phyloP scores from a whole-genome alignment of 2,113 vertebrate species.

The Zootoca vivipara region DNA sequence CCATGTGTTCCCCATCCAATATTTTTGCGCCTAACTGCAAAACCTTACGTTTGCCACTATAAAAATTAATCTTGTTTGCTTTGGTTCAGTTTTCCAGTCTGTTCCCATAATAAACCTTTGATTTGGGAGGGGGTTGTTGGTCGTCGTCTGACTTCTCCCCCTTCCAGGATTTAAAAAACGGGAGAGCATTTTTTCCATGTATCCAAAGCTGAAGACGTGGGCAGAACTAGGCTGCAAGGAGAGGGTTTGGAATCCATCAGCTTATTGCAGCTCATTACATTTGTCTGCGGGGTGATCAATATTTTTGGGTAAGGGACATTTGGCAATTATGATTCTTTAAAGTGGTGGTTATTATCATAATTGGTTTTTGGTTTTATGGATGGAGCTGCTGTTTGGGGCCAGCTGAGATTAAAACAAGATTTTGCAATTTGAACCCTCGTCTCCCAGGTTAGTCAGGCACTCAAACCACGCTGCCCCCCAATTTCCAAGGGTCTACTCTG shows the following conservation, averaged over 20 bases:
- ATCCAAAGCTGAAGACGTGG: neutral
- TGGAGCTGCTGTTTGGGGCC: neutral
- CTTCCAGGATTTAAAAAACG: neutral
- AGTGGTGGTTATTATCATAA: slow-evolving; percentile 8
- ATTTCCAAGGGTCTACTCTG: too few species aligned
- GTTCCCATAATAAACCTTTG: too few species aligned
- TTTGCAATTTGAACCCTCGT: too few species aligned
- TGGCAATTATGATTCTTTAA: slow-evolving; percentile 5
- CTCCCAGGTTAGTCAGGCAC: too few species aligned
- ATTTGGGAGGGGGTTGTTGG: neutral
- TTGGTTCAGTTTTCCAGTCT: too few species aligned
- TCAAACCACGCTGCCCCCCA: too few species aligned
- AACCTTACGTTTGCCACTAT: too few species aligned
- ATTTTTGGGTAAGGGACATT: slow-evolving; percentile 4
- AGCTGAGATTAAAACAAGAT: neutral
- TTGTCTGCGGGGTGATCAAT: neutral
- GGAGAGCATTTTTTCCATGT: neutral
- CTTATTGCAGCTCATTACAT: slow-evolving; percentile 42
- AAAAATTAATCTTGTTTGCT: too few species aligned
- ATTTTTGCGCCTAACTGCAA: too few species aligned
- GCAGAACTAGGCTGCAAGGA: neutral
- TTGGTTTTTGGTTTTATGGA: neutral
- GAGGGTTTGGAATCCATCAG: slow-evolving; percentile 1
- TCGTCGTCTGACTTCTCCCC: neutral
- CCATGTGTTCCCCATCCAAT: too few species aligned